Evolutionary conservation across 2,797 vertebrate genomes (phyloP).

Genomic region (Ceryle rudis): DNA sequence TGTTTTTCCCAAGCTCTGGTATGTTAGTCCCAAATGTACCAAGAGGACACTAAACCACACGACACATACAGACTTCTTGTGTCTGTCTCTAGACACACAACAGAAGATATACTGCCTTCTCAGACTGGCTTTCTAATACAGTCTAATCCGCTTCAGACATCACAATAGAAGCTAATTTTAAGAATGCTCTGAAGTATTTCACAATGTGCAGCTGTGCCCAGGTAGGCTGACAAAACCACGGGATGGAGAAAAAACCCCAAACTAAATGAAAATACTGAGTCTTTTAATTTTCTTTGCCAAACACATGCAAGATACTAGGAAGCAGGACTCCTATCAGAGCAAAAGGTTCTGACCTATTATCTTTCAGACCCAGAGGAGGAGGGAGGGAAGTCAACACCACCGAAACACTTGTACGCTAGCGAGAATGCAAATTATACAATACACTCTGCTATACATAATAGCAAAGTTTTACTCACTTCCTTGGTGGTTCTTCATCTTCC

Average conservation of each 20-base stretch:
- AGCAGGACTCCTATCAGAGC: neutral
- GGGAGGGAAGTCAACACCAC: neutral
- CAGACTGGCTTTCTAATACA: neutral
- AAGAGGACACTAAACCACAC: neutral
- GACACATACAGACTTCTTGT: fast-evolving
- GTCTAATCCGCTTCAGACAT: neutral
- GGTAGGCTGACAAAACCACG: neutral
- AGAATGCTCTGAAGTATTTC: neutral
- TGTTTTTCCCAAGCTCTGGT: neutral
- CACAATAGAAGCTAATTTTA: neutral
- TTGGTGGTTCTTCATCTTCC: slow-evolving; percentile 90
- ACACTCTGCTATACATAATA: neutral
- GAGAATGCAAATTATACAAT: neutral
- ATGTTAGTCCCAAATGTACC: neutral
- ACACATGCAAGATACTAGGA: neutral
- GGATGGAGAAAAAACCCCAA: neutral
- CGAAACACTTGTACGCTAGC: neutral
- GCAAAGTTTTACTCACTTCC: slow-evolving; percentile 86
- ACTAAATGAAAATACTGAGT: neutral
- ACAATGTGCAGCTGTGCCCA: neutral
- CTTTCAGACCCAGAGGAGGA: neutral
- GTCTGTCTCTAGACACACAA: neutral
- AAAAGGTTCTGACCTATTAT: neutral
- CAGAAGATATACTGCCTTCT: neutral
- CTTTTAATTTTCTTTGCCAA: neutral